phyloP scores from a whole-genome alignment of 2,888 invertebrate genomes.

The Andrena chrysosceles region DNA sequence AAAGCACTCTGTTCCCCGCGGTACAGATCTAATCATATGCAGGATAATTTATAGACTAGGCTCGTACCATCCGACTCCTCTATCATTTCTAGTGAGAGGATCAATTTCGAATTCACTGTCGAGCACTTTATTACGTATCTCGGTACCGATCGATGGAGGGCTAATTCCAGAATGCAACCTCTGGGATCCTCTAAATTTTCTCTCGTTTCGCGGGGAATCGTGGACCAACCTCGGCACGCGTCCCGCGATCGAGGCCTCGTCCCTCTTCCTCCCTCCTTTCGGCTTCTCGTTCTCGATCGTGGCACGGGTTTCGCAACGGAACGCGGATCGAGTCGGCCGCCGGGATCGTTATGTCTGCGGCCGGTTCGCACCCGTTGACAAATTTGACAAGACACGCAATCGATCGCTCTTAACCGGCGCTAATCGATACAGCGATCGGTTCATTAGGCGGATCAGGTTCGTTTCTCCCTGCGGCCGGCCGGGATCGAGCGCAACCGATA shows the following conservation, averaged over 20 bases:
- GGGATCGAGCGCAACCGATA: slow-evolving; percentile 66
- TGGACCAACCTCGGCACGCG: slow-evolving; percentile 39
- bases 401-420: slow-evolving; percentile 81
- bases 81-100: too few species aligned
- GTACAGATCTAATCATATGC: too few species aligned
- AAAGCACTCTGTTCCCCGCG: too few species aligned
- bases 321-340: slow-evolving; percentile 34
- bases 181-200: too few species aligned
- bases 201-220: too few species aligned
- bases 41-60: too few species aligned
- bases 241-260: slow-evolving; percentile 7
- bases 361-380: slow-evolving; percentile 82
- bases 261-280: slow-evolving; percentile 10
- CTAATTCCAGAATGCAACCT: too few species aligned
- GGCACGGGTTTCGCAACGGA: slow-evolving; percentile 58
- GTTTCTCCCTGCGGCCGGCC: slow-evolving; percentile 73
- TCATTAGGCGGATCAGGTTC: slow-evolving; percentile 78
- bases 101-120: too few species aligned
- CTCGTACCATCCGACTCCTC: too few species aligned
- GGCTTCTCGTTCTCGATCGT: slow-evolving; percentile 22
- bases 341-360: slow-evolving; percentile 65
- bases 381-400: slow-evolving; percentile 83
- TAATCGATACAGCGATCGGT: slow-evolving; percentile 83
- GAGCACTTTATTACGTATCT: too few species aligned
- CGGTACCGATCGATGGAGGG: too few species aligned